phyloP scores from a whole-genome alignment of 2,797 vertebrate genomes.

The Siniperca undulata region DNA sequence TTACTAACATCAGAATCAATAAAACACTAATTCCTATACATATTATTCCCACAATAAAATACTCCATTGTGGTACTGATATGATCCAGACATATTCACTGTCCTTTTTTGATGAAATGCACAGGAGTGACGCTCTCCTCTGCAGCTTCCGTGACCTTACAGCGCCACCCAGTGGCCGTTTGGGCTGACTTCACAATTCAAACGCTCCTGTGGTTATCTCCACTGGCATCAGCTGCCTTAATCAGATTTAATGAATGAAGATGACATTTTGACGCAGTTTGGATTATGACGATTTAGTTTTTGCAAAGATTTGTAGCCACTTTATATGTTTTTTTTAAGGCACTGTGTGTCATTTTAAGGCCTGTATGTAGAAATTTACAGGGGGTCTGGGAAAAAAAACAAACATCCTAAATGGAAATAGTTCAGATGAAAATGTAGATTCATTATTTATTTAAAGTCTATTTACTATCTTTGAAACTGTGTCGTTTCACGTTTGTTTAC shows the following conservation, averaged over 20 bases:
- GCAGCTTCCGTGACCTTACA: constrained; percentile 73
- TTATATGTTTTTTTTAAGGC: neutral
- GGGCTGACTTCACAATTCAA: neutral
- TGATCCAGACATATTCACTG: constrained; percentile 12
- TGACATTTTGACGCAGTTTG: constrained; percentile 9
- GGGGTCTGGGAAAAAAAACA: neutral
- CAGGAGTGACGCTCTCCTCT: neutral
- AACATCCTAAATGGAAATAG: too few relatives aligned
- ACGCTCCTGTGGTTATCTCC: constrained; percentile 16
- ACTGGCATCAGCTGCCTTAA: neutral
- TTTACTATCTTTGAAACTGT: neutral
- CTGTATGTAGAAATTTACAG: neutral
- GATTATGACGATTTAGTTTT: neutral
- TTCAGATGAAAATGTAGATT: neutral
- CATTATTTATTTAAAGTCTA: neutral
- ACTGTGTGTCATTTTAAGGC: neutral
- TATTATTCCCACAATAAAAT: constrained; percentile 10
- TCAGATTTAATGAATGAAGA: constrained; percentile 6
- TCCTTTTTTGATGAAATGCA: neutral
- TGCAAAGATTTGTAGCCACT: neutral
- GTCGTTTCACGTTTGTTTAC: neutral
- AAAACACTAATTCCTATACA: neutral
- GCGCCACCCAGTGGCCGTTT: constrained; percentile 80
- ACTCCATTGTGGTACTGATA: neutral
- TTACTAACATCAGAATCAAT: neutral